Conservation (phyloP, 1,140 invertebrate species). For the Carposina sasakii region DNA sequence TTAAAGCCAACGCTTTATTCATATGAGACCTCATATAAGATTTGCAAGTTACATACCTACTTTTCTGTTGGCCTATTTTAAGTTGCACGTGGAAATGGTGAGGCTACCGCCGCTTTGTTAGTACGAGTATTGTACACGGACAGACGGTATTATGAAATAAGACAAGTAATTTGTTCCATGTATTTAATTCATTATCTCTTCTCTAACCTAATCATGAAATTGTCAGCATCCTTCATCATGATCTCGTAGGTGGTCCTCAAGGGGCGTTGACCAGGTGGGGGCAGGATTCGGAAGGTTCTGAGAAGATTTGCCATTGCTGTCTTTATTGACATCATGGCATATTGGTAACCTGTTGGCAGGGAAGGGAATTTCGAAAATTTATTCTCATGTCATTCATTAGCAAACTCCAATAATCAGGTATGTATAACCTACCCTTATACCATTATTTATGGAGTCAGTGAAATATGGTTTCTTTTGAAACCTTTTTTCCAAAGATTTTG, state of each 20-base stretch:
- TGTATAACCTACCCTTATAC: neutral
- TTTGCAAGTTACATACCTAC: neutral
- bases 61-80: neutral
- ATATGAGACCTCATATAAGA: neutral
- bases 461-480: no score
- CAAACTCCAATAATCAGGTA: neutral
- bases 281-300: conserved; percentile 29
- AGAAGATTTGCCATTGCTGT: conserved; percentile 36
- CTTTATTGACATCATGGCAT: conserved; percentile 55
- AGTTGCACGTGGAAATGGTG: neutral
- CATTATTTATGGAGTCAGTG: neutral
- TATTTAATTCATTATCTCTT: conserved; percentile 4
- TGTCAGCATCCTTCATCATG: conserved; percentile 29
- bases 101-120: no score
- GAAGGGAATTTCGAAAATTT: neutral
- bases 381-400: neutral
- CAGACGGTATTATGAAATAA: neutral
- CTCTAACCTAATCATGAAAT: conserved; percentile 23
- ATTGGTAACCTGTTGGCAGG: conserved; percentile 38
- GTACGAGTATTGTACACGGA: no score
- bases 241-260: conserved; percentile 16
- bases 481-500: no score
- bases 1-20: neutral
- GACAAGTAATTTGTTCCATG: neutral
- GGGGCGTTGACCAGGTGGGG: conserved; percentile 10